Evolutionary conservation across 2,113 vertebrate genomes (phyloP).

Genomic region (Chaetodon trifascialis): DNA sequence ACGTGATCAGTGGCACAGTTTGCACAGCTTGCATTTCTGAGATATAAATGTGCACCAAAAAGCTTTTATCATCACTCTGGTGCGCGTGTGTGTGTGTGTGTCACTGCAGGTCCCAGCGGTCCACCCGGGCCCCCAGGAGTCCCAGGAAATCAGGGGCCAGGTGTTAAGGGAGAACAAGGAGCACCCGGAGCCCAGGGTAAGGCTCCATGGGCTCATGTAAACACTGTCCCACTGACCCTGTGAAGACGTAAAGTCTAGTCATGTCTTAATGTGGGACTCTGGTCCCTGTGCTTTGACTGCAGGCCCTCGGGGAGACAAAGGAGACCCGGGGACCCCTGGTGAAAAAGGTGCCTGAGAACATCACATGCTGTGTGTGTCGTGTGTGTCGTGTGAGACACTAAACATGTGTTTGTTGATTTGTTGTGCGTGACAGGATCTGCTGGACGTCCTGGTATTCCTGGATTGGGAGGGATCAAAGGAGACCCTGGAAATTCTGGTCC

Average conservation of each 20-base stretch:
- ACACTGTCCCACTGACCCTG: too few species aligned
- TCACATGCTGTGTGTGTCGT: neutral
- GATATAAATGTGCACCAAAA: neutral
- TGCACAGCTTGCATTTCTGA: slow-evolving; percentile 8
- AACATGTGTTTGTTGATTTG: neutral
- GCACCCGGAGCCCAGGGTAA: slow-evolving; percentile 36
- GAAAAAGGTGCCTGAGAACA: neutral
- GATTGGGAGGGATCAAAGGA: slow-evolving; percentile 30
- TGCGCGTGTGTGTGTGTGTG: neutral
- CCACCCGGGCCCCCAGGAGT: slow-evolving; percentile 31
- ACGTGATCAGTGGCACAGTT: neutral
- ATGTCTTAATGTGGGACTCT: neutral
- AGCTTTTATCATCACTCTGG: neutral
- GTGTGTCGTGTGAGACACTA: neutral
- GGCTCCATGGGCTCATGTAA: neutral
- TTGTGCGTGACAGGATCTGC: neutral
- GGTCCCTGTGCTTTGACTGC: neutral
- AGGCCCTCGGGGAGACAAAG: slow-evolving; percentile 41
- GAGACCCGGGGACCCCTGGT: neutral
- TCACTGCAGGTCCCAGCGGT: slow-evolving; percentile 37
- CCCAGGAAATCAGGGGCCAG: slow-evolving; percentile 42
- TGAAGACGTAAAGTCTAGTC: too few species aligned
- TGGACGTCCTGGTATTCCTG: neutral
- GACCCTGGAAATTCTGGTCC: neutral
- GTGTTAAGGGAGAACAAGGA: slow-evolving; percentile 67